Percentiles rank a stretch among this genome's conserved stretches.
phyloP scores from a whole-genome alignment of 2,113 vertebrate genomes.

The Pelecanus crispus region DNA sequence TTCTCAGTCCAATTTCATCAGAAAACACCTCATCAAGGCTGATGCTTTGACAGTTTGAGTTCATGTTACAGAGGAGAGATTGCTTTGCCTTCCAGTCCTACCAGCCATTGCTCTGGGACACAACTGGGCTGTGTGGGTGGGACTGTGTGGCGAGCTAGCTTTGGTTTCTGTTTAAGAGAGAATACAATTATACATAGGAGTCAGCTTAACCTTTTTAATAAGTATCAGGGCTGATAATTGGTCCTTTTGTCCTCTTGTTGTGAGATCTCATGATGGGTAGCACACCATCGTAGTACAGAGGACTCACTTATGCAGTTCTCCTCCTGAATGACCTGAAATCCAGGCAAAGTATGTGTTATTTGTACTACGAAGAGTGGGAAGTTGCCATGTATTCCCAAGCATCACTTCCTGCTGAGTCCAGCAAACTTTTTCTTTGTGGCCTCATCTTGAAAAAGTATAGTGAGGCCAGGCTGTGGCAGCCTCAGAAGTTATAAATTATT shows the following conservation, averaged over 20 bases:
- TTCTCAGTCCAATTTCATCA: not conserved
- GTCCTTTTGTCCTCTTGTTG: not conserved
- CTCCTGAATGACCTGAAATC: not conserved
- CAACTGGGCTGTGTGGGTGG: too few relatives aligned
- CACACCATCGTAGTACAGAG: not conserved
- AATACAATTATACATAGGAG: accelerated
- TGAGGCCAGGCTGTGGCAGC: not conserved
- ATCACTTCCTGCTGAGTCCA: not conserved
- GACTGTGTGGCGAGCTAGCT: not conserved
- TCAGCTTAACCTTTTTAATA: not conserved
- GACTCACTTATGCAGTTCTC: not conserved
- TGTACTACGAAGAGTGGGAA: not conserved
- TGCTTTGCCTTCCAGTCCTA: not conserved
- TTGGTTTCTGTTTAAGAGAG: not conserved
- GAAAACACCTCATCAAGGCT: not conserved
- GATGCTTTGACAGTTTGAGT: not conserved
- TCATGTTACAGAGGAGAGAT: not conserved
- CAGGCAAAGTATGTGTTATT: not conserved
- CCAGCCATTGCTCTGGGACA: not conserved
- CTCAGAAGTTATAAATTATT: not conserved
- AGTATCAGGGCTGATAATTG: not conserved
- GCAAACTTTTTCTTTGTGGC: not conserved
- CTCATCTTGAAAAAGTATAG: not conserved
- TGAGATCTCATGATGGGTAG: not conserved
- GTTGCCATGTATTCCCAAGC: not conserved